These are phyloP conservation scores for silkworm (Bombyx mori) DNA, from an alignment of 1,140 invertebrate species.

Conservation along the genomic window ASM3026992v2 NC_085118.1:1086501-1087000, in stretches of 20 bases:
- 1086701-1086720: constrained; percentile 1
- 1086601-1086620: constrained; percentile 17
- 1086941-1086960: too few relatives aligned
- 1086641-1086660: constrained; percentile 5
- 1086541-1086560: constrained; percentile 9
- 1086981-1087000: too few relatives aligned
- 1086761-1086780: constrained; percentile 3
- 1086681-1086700: constrained; percentile 1
- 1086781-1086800: not conserved
- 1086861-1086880: constrained; percentile 6
- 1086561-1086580: constrained; percentile 13
- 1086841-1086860: constrained; percentile 5
- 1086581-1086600: constrained; percentile 12
- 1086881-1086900: constrained; percentile 7
- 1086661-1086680: constrained; percentile 11
- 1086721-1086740: not conserved
- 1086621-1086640: constrained; percentile 24
- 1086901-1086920: not conserved
- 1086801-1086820: not conserved
- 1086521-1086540: too few relatives aligned
- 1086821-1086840: constrained; percentile 1
- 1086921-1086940: too few relatives aligned
- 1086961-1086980: too few relatives aligned
- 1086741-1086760: not conserved
- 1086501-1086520: too few relatives aligned